Conservation (phyloP, 2,797 vertebrate species). For the Tokudaia muenninki region DNA sequence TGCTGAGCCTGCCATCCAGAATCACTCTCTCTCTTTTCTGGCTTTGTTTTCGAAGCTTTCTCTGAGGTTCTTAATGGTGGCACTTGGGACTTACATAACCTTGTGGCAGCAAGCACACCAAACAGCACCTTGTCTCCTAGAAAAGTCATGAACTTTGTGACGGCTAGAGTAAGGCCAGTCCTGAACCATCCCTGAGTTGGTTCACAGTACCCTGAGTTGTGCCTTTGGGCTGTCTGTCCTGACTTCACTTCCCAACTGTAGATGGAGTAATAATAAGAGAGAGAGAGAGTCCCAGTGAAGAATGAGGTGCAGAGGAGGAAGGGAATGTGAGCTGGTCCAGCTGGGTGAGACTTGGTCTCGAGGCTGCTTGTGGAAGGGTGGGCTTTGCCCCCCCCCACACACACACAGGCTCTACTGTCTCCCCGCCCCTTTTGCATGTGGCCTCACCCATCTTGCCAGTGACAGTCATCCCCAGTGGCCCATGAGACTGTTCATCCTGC, state of each 20-base stretch:
- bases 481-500: not conserved
- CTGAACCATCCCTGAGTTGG: not conserved
- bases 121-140: not conserved
- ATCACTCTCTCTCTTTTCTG: not conserved
- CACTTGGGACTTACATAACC: not conserved
- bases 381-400: not conserved
- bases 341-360: not conserved
- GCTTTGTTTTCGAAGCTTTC: not conserved
- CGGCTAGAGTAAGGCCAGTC: not conserved
- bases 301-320: not conserved
- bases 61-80: not conserved
- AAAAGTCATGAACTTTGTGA: slow-evolving; percentile 31
- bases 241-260: not conserved
- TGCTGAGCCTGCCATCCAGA: not conserved
- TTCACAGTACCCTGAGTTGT: no score
- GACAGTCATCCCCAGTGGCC: not conserved
- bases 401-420: not conserved
- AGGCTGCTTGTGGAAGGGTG: not conserved
- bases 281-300: not conserved
- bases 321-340: not conserved
- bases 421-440: not conserved
- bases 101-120: not conserved
- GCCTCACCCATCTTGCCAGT: fast-evolving
- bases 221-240: not conserved
- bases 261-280: not conserved